Conservation (phyloP, 2,888 invertebrate genomes). For the Tachina fera region DNA sequence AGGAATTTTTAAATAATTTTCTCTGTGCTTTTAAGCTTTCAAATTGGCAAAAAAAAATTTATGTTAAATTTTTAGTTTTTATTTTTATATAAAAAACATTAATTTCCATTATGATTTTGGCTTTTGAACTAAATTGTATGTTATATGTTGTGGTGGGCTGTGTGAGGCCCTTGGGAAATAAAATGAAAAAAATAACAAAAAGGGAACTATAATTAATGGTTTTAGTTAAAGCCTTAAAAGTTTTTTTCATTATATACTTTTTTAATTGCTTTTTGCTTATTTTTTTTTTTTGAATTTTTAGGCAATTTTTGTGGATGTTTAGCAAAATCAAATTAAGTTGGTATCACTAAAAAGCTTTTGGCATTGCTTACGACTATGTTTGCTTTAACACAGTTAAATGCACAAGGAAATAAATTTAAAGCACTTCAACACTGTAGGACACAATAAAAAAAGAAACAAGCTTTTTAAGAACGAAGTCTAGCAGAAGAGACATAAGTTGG, state of each 20-base stretch:
- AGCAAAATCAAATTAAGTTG: slow-evolving; percentile 68
- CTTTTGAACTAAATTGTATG: slow-evolving; percentile 31
- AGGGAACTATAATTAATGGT: neutral
- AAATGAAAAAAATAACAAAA: neutral
- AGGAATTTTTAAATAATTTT: neutral
- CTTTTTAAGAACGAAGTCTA: no score
- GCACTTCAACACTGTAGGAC: no score
- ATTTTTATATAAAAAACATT: neutral
- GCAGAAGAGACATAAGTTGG: no score
- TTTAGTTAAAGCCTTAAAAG: neutral
- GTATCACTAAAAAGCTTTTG: neutral
- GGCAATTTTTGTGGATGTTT: slow-evolving; percentile 78
- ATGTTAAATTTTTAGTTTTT: neutral
- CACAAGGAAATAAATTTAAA: neutral
- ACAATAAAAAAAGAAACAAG: no score
- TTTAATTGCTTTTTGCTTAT: slow-evolving; percentile 54
- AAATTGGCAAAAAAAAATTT: slow-evolving; percentile 2
- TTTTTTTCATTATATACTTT: neutral
- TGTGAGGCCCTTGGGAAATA: neutral
- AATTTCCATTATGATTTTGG: slow-evolving; percentile 10
- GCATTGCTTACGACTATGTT: slow-evolving; percentile 4
- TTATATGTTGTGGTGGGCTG: slow-evolving; percentile 44
- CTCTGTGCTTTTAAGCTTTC: neutral
- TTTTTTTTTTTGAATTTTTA: slow-evolving; percentile 77
- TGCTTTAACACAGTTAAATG: neutral